Evolutionary conservation across 2,113 vertebrate species (phyloP), one percentile per base, ranked within the genome.

Genomic region (Zosterops pallidus): DNA sequence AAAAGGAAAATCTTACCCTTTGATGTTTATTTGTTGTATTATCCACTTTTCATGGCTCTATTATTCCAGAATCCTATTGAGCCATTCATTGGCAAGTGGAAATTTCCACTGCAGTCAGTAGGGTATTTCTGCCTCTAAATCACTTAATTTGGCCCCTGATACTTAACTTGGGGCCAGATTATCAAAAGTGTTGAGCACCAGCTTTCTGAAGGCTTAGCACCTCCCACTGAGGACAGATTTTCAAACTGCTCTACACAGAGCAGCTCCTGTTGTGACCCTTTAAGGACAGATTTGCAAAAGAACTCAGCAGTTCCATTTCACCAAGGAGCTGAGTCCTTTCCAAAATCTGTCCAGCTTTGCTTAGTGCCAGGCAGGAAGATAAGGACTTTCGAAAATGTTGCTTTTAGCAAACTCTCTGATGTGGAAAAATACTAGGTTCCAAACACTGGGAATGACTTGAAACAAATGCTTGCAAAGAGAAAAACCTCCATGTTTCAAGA

Each of bases 21-120:
- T 95, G 88, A 92, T 96, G 92, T 94, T 92, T 96, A 74, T 90
- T 96, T 96, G 72, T 89, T 92, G 47, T 57, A 57, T 86, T 97
- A 86, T 96, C 76, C 72, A 46, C 49, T 96, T 95, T 90, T 86
- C 65, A 75, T 72, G 76, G 60, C 14, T 96, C 57, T 90, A n/a
- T 93, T 92, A 92, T 96, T 92, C 52, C 63, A 80, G 87, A 77
- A 94, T 87, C 93, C 67, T 80, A 69, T 42, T 87, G 90, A 89
- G 84, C 55, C 39, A 85, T 89, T 92, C 69, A 85, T 28, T 9
- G 18, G 67, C 71, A 59, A 90, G 49, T 68, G 71, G 77, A 95
- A 94, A 95, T 77, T 94, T 96, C 67, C 63, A 62, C 59, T 83
- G 63, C 85, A 86, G 67, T 83, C 94, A 77, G 59, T 80, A 77